phyloP scores from a whole-genome alignment of 1,140 invertebrate genomes.

The Proctacanthus coquilletti region DNA sequence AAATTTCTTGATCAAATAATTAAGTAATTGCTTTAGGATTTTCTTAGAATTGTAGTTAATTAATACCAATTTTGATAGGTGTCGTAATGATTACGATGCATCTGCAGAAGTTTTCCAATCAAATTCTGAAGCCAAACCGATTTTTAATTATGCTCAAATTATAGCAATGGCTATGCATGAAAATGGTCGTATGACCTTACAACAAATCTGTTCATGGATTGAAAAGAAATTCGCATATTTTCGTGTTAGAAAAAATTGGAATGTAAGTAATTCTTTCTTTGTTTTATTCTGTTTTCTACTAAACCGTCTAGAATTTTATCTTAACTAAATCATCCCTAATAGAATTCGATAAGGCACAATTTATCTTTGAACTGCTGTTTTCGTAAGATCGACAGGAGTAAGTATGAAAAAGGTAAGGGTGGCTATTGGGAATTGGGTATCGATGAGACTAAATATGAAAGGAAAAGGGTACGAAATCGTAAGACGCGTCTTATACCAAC shows the following conservation, averaged over 20 bases:
- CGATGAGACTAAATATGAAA: slow-evolving; percentile 23
- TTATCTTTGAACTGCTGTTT: slow-evolving; percentile 27
- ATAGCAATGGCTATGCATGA: slow-evolving; percentile 29
- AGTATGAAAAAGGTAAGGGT: slow-evolving; percentile 27
- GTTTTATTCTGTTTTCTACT: neutral
- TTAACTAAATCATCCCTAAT: too few relatives aligned
- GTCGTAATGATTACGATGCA: slow-evolving; percentile 16
- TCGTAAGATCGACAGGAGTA: slow-evolving; percentile 21
- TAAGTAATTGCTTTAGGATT: slow-evolving; percentile 4
- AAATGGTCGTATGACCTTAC: slow-evolving; percentile 22
- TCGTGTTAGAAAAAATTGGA: slow-evolving; percentile 25
- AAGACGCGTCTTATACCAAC: too few relatives aligned
- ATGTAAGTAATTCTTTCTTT: slow-evolving; percentile 16
- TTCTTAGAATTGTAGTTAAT: neutral
- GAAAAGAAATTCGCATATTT: slow-evolving; percentile 26
- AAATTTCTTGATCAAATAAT: slow-evolving; percentile 4
- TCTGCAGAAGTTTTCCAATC: slow-evolving; percentile 16
- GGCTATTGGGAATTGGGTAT: slow-evolving; percentile 28
- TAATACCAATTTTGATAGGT: neutral
- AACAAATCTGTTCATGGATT: slow-evolving; percentile 28
- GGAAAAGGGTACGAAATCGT: slow-evolving; percentile 24
- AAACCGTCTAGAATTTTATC: neutral
- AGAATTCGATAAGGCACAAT: slow-evolving; percentile 29
- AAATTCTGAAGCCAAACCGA: slow-evolving; percentile 20
- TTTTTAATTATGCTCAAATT: slow-evolving; percentile 28